Conservation (phyloP, 2,888 invertebrate species). For the Mythimna vitellina region DNA sequence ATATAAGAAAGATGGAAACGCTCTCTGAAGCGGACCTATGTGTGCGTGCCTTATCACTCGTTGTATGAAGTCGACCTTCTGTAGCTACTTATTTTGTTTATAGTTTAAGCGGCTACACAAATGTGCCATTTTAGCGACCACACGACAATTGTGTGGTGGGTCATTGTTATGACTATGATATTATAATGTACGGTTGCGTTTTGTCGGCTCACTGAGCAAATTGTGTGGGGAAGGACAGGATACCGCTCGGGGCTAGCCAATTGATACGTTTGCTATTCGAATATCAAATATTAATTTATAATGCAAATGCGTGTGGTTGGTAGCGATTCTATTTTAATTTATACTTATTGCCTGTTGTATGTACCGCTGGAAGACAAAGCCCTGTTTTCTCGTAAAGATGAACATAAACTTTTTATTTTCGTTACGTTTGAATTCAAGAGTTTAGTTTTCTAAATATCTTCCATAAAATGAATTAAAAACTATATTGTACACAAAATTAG, state of each 20-base stretch:
- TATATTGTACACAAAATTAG: too few relatives aligned
- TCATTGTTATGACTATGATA: slow-evolving; percentile 37
- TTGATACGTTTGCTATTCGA: not conserved
- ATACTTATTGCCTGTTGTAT: not conserved
- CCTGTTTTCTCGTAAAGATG: too few relatives aligned
- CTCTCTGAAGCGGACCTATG: too few relatives aligned
- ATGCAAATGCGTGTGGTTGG: not conserved
- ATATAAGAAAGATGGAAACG: too few relatives aligned
- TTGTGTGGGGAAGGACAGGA: slow-evolving; percentile 10
- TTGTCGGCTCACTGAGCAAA: slow-evolving; percentile 20
- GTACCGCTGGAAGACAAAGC: not conserved
- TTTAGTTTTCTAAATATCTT: too few relatives aligned
- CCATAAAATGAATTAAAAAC: too few relatives aligned
- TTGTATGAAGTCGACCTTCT: not conserved
- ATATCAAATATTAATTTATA: not conserved
- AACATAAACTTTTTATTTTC: too few relatives aligned
- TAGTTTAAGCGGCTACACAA: not conserved
- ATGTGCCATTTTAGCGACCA: slow-evolving; percentile 14
- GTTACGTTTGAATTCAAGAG: too few relatives aligned
- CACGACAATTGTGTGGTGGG: slow-evolving; percentile 29
- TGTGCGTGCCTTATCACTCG: not conserved
- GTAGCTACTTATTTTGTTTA: not conserved
- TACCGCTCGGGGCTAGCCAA: slow-evolving; percentile 9
- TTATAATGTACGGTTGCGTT: slow-evolving; percentile 35
- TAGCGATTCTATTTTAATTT: not conserved